phyloP scores from a whole-genome alignment of 2,888 invertebrate genomes.

The Glyphotaelius pellucidus region DNA sequence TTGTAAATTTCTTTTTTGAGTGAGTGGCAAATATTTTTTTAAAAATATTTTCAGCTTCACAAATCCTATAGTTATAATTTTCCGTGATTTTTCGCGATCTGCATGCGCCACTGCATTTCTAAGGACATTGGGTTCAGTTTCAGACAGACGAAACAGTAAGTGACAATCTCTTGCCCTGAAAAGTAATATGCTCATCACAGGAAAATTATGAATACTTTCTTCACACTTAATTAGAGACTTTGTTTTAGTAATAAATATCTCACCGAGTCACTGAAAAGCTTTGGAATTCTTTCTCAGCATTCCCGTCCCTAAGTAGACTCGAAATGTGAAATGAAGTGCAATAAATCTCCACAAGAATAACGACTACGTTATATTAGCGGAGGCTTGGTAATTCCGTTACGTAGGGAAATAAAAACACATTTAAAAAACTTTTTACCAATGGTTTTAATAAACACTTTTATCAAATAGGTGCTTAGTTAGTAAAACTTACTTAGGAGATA shows the following conservation, averaged over 20 bases:
- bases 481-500: too few relatives aligned
- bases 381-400: conserved; percentile 10
- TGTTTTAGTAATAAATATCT: neutral
- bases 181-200: neutral
- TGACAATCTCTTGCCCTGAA: neutral
- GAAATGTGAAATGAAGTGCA: neutral
- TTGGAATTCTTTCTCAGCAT: neutral
- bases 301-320: neutral
- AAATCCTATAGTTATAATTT: too few relatives aligned
- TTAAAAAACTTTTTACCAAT: neutral
- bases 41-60: too few relatives aligned
- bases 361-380: conserved; percentile 9
- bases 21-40: too few relatives aligned
- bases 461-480: too few relatives aligned
- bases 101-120: too few relatives aligned
- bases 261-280: neutral
- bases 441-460: neutral
- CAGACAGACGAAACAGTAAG: too few relatives aligned
- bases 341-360: conserved; percentile 17
- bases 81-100: too few relatives aligned
- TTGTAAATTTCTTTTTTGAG: too few relatives aligned
- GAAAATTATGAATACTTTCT: neutral
- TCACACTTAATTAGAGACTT: neutral
- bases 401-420: neutral
- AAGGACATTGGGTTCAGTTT: too few relatives aligned